These are phyloP conservation scores for Polietes domitor DNA, from an alignment of 2,888 invertebrate species.

Conservation along the genomic window DNA sequence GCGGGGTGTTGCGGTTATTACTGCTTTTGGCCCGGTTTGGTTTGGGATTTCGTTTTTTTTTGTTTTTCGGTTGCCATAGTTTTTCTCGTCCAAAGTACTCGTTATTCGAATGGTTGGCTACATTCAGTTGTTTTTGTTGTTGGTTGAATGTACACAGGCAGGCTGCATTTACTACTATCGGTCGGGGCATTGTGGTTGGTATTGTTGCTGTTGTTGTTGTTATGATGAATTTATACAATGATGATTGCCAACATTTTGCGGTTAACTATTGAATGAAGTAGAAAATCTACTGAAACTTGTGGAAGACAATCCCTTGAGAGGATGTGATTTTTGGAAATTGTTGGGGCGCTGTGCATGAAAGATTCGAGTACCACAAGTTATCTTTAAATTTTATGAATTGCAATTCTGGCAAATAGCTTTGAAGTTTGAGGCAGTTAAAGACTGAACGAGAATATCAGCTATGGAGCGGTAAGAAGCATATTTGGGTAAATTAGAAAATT, in stretches of 20 bases:
- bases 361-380: too few species aligned
- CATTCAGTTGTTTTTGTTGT: not conserved
- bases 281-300: not conserved
- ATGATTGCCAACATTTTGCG: conserved; percentile 57
- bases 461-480: too few species aligned
- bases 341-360: too few species aligned
- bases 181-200: not conserved
- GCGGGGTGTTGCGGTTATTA: conserved; percentile 47
- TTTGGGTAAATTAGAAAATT: too few species aligned
- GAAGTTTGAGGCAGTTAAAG: too few species aligned
- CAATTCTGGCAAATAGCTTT: not conserved
- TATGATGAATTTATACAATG: not conserved
- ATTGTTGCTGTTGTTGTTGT: not conserved
- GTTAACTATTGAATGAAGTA: conserved; percentile 52
- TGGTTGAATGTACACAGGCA: too few species aligned
- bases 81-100: not conserved
- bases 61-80: not conserved
- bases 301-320: not conserved
- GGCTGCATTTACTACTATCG: not conserved
- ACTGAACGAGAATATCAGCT: too few species aligned
- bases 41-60: not conserved
- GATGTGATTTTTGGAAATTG: not conserved
- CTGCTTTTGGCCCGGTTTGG: conserved; percentile 18
- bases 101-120: not conserved
- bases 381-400: not conserved